phyloP scores from a whole-genome alignment of 35 echinoderm and acorn worm species.

The Eucidaris tribuloides region DNA sequence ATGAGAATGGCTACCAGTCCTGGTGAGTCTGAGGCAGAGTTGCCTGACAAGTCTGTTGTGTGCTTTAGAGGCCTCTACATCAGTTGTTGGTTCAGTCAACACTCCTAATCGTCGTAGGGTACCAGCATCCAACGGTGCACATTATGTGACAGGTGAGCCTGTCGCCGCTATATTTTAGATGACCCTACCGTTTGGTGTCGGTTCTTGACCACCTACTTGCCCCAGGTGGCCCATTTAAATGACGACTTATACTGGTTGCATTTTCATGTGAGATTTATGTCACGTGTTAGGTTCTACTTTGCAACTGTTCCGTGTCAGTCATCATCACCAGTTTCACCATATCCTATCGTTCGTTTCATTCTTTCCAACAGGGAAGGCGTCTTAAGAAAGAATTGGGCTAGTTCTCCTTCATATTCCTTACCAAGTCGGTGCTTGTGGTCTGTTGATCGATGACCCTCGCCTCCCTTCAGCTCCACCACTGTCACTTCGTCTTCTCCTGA shows the following conservation, averaged over 20 bases:
- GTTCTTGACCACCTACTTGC: conserved; percentile 36
- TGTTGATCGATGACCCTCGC: too few relatives aligned
- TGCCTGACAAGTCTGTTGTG: not conserved
- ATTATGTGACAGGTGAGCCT: too few relatives aligned
- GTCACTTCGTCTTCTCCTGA: conserved; percentile 5
- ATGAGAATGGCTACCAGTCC: not conserved
- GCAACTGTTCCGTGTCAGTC: too few relatives aligned
- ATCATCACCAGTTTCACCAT: not conserved
- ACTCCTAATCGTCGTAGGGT: too few relatives aligned
- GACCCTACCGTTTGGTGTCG: not conserved
- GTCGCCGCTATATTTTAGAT: too few relatives aligned
- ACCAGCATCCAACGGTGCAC: too few relatives aligned
- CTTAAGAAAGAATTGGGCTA: not conserved
- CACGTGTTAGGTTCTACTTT: too few relatives aligned
- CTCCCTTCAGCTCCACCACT: not conserved
- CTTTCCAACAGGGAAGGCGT: not conserved
- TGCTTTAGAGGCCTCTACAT: too few relatives aligned
- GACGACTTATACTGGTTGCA: too few relatives aligned
- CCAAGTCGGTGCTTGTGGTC: too few relatives aligned
- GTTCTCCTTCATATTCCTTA: not conserved
- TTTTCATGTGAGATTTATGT: too few relatives aligned
- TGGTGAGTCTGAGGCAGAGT: conserved; percentile 12
- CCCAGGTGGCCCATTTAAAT: conserved; percentile 40
- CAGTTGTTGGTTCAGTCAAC: too few relatives aligned
- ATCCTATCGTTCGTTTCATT: not conserved